Evolutionary conservation across 1,140 invertebrate genomes (phyloP).

Genomic region (Ladona fulva): DNA sequence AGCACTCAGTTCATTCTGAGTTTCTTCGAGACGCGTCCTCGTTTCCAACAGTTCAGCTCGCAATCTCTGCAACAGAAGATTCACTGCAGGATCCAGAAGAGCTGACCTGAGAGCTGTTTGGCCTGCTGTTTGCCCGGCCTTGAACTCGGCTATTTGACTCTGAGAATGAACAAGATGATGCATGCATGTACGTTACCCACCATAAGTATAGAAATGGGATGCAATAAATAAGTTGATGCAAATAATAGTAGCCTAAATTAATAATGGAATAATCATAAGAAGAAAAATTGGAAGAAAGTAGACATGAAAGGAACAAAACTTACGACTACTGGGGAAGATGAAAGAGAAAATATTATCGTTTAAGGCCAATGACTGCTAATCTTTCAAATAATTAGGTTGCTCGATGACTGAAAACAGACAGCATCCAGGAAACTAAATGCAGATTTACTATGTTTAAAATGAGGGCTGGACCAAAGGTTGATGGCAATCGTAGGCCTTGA

Average conservation of each 20-base stretch:
- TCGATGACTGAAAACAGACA: too few species aligned
- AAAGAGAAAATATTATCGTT: too few species aligned
- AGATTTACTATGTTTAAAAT: too few species aligned
- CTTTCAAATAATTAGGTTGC: too few species aligned
- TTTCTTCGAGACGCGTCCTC: constrained; percentile 88
- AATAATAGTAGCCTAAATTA: constrained; percentile 11
- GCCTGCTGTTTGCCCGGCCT: constrained; percentile 58
- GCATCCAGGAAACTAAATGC: too few species aligned
- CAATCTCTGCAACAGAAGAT: constrained; percentile 85
- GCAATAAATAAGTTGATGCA: neutral
- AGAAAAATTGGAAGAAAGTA: too few species aligned
- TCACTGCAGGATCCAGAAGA: constrained; percentile 90
- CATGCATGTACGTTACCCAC: neutral
- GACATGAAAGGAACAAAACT: too few species aligned
- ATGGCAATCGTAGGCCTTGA: too few species aligned
- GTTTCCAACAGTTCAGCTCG: constrained; percentile 83
- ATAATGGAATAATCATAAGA: too few species aligned
- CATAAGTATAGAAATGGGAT: neutral
- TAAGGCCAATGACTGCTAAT: too few species aligned
- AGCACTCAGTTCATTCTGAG: constrained; percentile 92
- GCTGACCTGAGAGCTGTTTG: constrained; percentile 67
- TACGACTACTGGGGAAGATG: too few species aligned
- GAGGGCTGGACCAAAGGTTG: too few species aligned
- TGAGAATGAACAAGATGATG: neutral
- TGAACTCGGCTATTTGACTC: neutral